Conservation (phyloP, 2,113 vertebrate genomes). For the Bubo blakistoni region DNA sequence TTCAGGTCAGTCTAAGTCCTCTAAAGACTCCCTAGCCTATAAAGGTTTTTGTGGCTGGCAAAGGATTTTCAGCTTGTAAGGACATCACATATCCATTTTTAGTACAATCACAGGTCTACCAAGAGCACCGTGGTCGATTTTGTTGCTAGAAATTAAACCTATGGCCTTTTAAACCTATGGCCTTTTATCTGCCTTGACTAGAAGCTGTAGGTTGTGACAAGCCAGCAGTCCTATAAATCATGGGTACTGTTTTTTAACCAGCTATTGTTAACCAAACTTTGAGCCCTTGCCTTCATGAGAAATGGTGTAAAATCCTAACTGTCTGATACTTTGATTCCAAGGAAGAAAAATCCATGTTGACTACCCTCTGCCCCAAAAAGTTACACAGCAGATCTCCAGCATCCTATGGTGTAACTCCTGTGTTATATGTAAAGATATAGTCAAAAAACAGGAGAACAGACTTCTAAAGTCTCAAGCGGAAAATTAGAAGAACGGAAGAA, state of each 20-base stretch:
- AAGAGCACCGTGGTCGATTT: not conserved
- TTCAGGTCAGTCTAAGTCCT: not conserved
- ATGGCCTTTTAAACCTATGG: too few species aligned
- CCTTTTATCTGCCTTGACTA: not conserved
- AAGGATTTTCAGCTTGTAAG: not conserved
- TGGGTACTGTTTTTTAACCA: not conserved
- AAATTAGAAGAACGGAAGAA: not conserved
- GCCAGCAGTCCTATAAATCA: not conserved
- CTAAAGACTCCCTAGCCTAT: not conserved
- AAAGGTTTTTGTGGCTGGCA: not conserved
- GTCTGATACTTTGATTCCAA: not conserved
- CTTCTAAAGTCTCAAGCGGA: not conserved
- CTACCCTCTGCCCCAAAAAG: not conserved
- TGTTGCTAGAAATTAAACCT: not conserved
- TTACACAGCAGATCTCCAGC: not conserved
- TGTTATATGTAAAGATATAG: not conserved
- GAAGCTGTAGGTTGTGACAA: not conserved
- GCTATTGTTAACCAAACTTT: not conserved
- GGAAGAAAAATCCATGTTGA: not conserved
- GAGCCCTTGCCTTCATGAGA: not conserved
- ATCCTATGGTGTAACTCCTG: not conserved
- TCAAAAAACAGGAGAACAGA: not conserved
- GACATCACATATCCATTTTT: not conserved
- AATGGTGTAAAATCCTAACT: not conserved
- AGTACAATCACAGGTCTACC: not conserved